These are phyloP conservation scores for Branchellion lobata DNA, from an alignment of 2,888 invertebrate genomes.

Conservation along the genomic window DNA sequence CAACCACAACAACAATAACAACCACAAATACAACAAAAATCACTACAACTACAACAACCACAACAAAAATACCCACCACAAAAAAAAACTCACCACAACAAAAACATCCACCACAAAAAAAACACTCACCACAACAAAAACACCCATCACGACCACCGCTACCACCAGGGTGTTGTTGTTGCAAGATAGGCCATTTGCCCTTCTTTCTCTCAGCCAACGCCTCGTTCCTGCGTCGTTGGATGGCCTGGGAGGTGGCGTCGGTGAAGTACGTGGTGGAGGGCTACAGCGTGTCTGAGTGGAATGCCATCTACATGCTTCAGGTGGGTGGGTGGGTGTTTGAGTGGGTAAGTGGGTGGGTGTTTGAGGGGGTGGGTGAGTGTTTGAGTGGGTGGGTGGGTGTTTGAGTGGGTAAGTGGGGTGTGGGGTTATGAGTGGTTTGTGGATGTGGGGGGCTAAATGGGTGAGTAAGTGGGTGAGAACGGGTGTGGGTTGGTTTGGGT, in stretches of 20 bases:
- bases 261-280: conserved; percentile 91
- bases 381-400: too few species aligned
- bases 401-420: neutral
- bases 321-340: conserved; percentile 68
- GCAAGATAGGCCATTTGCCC: conserved; percentile 82
- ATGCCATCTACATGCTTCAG: conserved; percentile 92
- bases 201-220: conserved; percentile 89
- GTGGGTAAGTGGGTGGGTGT: too few species aligned
- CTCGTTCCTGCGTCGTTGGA: conserved; percentile 94
- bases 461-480: too few species aligned
- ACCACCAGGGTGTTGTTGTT: conserved; percentile 77
- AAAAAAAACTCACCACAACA: too few species aligned
- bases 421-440: too few species aligned
- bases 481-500: too few species aligned
- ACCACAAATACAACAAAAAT: neutral
- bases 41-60: too few species aligned
- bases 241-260: conserved; percentile 84
- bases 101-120: too few species aligned
- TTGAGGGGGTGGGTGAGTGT: too few species aligned
- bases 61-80: too few species aligned
- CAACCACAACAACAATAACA: neutral
- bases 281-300: conserved; percentile 96
- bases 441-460: too few species aligned
- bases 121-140: too few species aligned
- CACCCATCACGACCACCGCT: neutral